Conservation (phyloP, 2,113 vertebrate species). For the Mobula birostris region DNA sequence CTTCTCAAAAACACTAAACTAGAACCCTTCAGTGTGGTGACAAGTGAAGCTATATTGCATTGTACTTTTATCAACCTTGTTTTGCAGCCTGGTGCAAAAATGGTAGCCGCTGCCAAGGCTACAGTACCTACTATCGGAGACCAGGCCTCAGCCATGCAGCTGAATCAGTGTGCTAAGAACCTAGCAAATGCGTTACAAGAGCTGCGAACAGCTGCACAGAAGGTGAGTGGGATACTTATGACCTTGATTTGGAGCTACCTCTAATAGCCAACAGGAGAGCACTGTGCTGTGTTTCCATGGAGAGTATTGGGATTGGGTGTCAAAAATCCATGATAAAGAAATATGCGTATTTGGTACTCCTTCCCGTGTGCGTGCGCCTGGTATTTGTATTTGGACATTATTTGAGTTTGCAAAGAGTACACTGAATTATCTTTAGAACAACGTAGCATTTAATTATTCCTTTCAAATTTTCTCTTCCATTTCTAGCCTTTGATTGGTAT, state of each 20-base stretch:
- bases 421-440: not conserved
- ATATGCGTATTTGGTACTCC: not conserved
- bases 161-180: slow-evolving; percentile 94
- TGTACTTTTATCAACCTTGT: not conserved
- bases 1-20: not conserved
- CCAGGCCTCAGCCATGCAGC: slow-evolving; percentile 93
- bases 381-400: too few relatives aligned
- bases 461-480: not conserved
- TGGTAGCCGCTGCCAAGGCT: slow-evolving; percentile 89
- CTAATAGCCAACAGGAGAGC: not conserved
- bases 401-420: not conserved
- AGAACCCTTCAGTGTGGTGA: not conserved
- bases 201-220: slow-evolving; percentile 84
- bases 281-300: not conserved
- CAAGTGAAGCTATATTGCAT: not conserved
- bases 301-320: not conserved
- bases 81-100: slow-evolving; percentile 82
- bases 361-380: too few relatives aligned
- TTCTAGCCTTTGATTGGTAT: not conserved
- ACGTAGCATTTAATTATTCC: not conserved
- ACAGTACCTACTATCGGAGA: slow-evolving; percentile 85
- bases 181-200: slow-evolving; percentile 80
- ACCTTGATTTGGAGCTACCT: not conserved
- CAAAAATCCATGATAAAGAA: not conserved
- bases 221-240: slow-evolving; percentile 58